Evolutionary conservation across 2,113 vertebrate species (phyloP), one percentile per base, ranked within the genome.

Genomic region (Atlantisia rogersi): DNA sequence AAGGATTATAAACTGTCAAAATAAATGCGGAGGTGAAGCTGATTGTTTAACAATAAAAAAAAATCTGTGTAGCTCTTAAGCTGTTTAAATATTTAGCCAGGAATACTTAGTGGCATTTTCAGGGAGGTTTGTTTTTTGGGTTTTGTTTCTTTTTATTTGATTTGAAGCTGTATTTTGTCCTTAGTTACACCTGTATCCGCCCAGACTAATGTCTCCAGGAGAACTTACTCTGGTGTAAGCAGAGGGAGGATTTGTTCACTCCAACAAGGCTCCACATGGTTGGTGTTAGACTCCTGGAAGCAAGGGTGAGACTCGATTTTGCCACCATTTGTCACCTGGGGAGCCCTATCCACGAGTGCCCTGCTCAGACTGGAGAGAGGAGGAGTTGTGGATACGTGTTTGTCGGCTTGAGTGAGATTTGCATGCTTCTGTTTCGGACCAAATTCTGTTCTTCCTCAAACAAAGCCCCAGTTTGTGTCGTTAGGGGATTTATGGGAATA

Each of bases 1-100:
- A 93, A 83, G 3, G 69, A 77, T 95, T 92, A 64, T 22, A 79
- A 90, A 40, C 85, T 96, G 93, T 97, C 95, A 95, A 88, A 95
- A 94, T 95, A 96, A 90, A 88, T 77, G 92, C 4, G 14, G 71
- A 94, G 90, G 88, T 90, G 85, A 87, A 94, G 39, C 68, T 60
- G 96, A 92, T 95, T 93, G 85, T 94, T 96, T 64, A 90, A 81
- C 50, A 46, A 32, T 24, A 44, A 71, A 6, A 73, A 68, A 84
- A 88, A 64, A 76, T 26, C 62, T 46, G 19, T 63, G 71, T 59
- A 14, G 83, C 75, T 95, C 80, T 91, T 53, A 58, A 76, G 82
- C 83, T 83, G 68, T 88, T 96, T 64, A 42, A 93, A 84, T 94
- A 67, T 74, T 93, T 86, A 92, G 60, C 64, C 46, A 15, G 82